Base-by-base conservation (phyloP, 2,888 invertebrate genomes). In the Brenthis daphne region DNA sequence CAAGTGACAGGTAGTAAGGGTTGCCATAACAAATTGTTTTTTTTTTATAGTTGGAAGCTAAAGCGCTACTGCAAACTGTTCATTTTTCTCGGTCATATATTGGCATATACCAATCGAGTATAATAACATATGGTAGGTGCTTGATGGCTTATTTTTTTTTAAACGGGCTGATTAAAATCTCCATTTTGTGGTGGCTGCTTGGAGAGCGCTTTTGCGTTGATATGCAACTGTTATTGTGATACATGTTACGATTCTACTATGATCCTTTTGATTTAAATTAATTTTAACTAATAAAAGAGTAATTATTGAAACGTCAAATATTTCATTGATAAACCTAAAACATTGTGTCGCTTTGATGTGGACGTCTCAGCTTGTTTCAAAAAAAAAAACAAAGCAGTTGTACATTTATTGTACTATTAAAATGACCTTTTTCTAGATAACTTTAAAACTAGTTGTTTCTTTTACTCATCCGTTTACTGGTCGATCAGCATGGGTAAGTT, bases 271-370 rank as follows among this genome's bases (percentile, higher is more conserved):
- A 87, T 85, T 88, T 87, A 85, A 87, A 86, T 84, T 77, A 75
- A 87, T 85, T 89, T 88, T 86, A 79, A 80, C 84, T 82, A 90
- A 92, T 91, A 90, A 90, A 89, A 89, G 78, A 86, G 82, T 87
- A 88, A 87, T 83, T 84, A 86, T 85, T 82, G 82, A 84, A 79
- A 77, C 82, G 80, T 82, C 76, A 73, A 80, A 87, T 84, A 88
- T 90, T 90, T 90, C 86, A 88, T 90, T 90, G 82, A 83, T 84
- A 80, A 81, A 85, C 85, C 86, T 81, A 78, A 82, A 75, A 79
- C 64, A 72, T 72, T 73, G 68, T 29, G 47, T 68, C 56, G 67
- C 69, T 72, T 65, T 11, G 43, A 50, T 65, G 60, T 64, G 53
- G 64, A 51, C 63, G 64, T 56, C 55, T 24, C 47, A 47, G 13